Evolutionary conservation across 2,888 invertebrate species (phyloP).

Genomic region (Microdon myrmicae): DNA sequence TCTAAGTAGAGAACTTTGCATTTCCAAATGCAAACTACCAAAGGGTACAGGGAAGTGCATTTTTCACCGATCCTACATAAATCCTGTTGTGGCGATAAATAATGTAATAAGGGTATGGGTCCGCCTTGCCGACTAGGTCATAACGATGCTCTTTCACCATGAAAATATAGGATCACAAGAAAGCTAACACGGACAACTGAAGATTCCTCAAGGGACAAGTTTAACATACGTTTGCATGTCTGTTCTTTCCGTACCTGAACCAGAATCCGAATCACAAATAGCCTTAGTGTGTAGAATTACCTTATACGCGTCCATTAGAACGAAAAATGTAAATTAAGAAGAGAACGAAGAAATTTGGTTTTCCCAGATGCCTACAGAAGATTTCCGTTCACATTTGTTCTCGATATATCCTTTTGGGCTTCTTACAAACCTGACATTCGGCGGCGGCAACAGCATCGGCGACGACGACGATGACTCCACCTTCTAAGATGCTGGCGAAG

Average conservation of each 20-base stretch:
- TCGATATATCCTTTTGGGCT: conserved; percentile 19
- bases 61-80: conserved; percentile 41
- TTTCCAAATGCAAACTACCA: conserved; percentile 31
- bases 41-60: conserved; percentile 42
- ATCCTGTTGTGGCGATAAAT: conserved; percentile 45
- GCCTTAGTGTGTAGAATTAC: conserved; percentile 40
- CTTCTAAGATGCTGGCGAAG: conserved; percentile 2
- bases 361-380: conserved; percentile 50
- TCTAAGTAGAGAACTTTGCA: conserved; percentile 21
- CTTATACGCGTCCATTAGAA: conserved; percentile 35
- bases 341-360: conserved; percentile 40
- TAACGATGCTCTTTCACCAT: conserved; percentile 25
- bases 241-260: conserved; percentile 8
- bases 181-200: conserved; percentile 14
- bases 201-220: conserved; percentile 38
- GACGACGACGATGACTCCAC: not conserved
- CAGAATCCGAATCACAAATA: too few relatives aligned
- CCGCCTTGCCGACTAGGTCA: conserved; percentile 28
- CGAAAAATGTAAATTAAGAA: conserved; percentile 29
- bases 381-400: conserved; percentile 34
- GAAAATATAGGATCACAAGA: not conserved
- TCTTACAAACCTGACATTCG: conserved; percentile 10
- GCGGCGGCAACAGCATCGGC: not conserved
- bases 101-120: conserved; percentile 42
- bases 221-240: conserved; percentile 48